Evolutionary conservation across 1,140 invertebrate genomes (phyloP), one percentile per base, ranked within the genome.

Genomic region (Drosophila sproati): DNA sequence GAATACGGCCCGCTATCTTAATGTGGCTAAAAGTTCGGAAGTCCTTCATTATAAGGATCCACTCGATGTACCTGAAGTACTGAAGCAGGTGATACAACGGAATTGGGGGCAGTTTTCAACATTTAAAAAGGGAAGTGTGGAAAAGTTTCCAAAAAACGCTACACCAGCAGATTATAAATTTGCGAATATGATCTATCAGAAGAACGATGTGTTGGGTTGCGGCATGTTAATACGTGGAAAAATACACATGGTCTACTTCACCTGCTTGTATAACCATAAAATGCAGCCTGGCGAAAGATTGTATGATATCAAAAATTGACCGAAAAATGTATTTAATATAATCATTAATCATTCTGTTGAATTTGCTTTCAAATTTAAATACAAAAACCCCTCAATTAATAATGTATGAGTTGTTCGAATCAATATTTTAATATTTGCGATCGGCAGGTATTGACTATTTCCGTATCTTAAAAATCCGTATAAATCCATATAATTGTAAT

Each of bases 241-340:
- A 20, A 4, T 0, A 0, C 0, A 2, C 4, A 31, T 3, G 8
- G 29, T n/a, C 2, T 45, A 59, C 28, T 32, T 59, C 2, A 59
- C 56, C 10, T 59, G 56, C 31, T 31, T 59, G 43, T 59, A 59
- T 28, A 28, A 59, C 20, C 0, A 47, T 0, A 47, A 47, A 32
- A 3, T 47, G 7, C 32, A 8, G 56, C 41, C 41, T 2, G 43
- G 6, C 1, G 1, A 32, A 5, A 6, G 12, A 5, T 4, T 59
- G 1, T 57, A 57, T 57, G 10, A 7, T 20, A 37, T 12, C 4
- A 3, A 54, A 54, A 2, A 6, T 4, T 12, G 1, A 12, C 1
- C 51, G 10, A 60, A 37, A 39, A 55, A 63, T 37, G 39, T 35
- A 43, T 28, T 3, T 5, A 7, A 54, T 20, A 20, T 20, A 20